phyloP scores from a whole-genome alignment of 2,113 vertebrate species.

The Nycticorax nycticorax region DNA sequence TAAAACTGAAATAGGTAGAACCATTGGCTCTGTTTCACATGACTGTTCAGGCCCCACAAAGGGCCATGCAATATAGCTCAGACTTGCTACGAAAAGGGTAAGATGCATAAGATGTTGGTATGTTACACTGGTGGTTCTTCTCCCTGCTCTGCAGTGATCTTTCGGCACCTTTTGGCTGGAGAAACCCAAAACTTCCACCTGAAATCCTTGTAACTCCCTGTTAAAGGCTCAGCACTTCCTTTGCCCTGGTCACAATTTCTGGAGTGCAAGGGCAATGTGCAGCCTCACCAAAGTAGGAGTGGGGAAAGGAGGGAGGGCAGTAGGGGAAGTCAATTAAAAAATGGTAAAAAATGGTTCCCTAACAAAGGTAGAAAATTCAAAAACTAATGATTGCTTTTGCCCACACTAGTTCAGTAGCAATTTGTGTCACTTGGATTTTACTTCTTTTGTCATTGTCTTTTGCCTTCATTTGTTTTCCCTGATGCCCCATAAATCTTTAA shows the following conservation, averaged over 20 bases:
- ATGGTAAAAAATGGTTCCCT: neutral
- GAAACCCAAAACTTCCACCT: neutral
- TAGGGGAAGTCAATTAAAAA: neutral
- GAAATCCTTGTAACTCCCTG: neutral
- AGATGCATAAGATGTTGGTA: neutral
- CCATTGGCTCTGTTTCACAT: neutral
- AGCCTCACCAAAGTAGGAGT: neutral
- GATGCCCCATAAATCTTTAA: constrained; percentile 23
- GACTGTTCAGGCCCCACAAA: neutral
- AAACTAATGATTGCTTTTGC: neutral
- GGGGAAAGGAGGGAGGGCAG: neutral
- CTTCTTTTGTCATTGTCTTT: constrained; percentile 15
- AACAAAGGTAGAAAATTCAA: neutral
- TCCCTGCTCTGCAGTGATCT: neutral
- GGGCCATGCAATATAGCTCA: neutral
- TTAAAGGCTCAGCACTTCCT: neutral
- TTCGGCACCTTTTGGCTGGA: neutral
- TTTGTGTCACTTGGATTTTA: neutral
- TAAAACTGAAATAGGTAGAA: neutral
- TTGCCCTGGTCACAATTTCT: neutral
- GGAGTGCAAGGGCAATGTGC: neutral
- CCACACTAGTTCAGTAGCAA: neutral
- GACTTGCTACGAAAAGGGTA: neutral
- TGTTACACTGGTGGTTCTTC: neutral
- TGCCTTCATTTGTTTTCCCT: constrained; percentile 7